Evolutionary conservation across 2,888 invertebrate species (phyloP), one percentile per base, ranked within the genome.

Genomic region (Ceriagrion tenellum): DNA sequence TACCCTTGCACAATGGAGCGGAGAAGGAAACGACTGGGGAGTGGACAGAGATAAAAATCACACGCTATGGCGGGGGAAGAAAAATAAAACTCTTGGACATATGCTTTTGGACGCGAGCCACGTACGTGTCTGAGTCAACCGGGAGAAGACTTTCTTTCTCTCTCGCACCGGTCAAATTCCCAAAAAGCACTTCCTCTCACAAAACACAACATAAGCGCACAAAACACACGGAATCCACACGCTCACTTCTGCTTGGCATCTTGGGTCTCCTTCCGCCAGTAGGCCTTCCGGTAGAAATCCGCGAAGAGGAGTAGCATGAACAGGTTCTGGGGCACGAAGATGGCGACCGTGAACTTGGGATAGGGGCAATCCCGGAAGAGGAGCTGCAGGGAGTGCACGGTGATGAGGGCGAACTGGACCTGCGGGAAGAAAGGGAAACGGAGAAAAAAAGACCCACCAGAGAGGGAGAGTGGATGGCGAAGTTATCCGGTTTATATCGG

Each of bases 271-370:
- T 96, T 96, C 95, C 96, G 96, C 0, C 98, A 96, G 96, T 98
- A 98, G 0, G 97, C 96, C 96, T 97, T 98, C 93, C 97, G 97
- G 96, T 98, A 98, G 96, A 98, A 98, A 95, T 98, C 98, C 0
- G 97, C 96, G 96, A 98, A 98, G 2, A 98, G 96, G 6, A 97
- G 96, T 0, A 98, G 97, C 97, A 98, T 98, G 96, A 98, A 98
- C 0, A 98, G 81, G 96, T 98, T 98, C 96, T 98, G 98, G 0
- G 98, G 98, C 0, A 98, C 96, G 90, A 98, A 97, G 0, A 98
- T n/a, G 0, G 97, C 97, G 0, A 97, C 97, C 0, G 97, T 96
- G 97, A 97, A 97, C 20, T 97, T 97, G 1, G 98, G 98, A 96
- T 97, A 98, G 0, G 96, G 97, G 96, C 98, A 98, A 95, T 97